phyloP scores from a whole-genome alignment of 2,113 vertebrate species.

The Pionites leucogaster region DNA sequence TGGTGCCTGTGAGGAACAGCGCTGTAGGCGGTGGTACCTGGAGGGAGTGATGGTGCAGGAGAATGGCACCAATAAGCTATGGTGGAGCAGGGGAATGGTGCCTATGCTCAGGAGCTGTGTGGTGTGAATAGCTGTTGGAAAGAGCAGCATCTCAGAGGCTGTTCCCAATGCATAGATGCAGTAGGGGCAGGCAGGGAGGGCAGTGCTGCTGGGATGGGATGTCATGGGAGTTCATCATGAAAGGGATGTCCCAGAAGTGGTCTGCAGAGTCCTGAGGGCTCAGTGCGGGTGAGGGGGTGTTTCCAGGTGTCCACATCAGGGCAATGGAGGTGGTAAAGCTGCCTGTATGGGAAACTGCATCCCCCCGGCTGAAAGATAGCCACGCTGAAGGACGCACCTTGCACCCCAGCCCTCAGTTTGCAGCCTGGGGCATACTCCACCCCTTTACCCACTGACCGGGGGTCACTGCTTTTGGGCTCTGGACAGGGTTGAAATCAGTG shows the following conservation, averaged over 20 bases:
- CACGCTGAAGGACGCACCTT: not conserved
- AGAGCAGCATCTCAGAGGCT: not conserved
- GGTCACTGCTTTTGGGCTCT: not conserved
- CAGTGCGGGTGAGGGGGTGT: fast-evolving
- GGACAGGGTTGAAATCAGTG: not conserved
- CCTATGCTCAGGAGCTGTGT: not conserved
- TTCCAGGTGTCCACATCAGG: not conserved
- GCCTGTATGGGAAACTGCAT: not conserved
- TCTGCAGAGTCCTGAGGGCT: not conserved
- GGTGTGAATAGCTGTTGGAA: not conserved
- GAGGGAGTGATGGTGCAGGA: not conserved
- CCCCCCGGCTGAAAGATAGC: not conserved
- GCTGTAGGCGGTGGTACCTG: not conserved
- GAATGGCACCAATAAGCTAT: fast-evolving
- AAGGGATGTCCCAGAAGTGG: not conserved
- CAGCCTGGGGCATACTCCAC: not conserved
- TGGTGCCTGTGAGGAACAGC: not conserved
- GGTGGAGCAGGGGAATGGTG: not conserved
- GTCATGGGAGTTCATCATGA: fast-evolving
- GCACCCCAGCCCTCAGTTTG: not conserved
- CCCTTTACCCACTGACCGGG: not conserved
- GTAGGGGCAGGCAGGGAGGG: not conserved
- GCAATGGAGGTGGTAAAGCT: not conserved
- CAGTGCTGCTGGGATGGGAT: not conserved
- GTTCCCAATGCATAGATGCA: not conserved